Percentiles rank a stretch among this genome's conserved stretches.
Evolutionary conservation across 2,797 vertebrate species (phyloP).

Genomic region (Petrocephalus schoutedeni): DNA sequence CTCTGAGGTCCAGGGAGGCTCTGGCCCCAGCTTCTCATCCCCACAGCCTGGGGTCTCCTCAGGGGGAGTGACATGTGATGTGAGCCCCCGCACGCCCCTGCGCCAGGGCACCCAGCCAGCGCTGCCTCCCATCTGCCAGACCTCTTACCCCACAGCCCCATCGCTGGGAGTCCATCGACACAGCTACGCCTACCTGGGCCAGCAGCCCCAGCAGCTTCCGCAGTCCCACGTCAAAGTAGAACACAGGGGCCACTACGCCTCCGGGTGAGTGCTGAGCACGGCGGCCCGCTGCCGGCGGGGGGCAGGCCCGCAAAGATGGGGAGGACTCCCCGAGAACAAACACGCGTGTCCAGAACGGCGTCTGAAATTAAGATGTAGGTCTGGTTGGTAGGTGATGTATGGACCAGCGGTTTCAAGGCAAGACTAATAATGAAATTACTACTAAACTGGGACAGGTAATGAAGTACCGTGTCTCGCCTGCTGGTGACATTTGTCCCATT

Average conservation of each 20-base stretch:
- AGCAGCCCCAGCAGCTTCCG: constrained; percentile 54
- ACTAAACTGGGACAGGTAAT: not conserved
- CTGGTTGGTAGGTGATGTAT: not conserved
- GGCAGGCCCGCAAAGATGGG: constrained; percentile 1
- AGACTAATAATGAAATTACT: not conserved
- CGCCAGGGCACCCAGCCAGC: constrained; percentile 58
- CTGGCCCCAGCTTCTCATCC: constrained; percentile 69
- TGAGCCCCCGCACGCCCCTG: constrained; percentile 66
- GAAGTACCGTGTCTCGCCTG: not conserved
- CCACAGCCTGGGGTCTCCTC: constrained; percentile 74
- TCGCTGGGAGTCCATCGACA: constrained; percentile 75
- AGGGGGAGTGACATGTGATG: constrained; percentile 66
- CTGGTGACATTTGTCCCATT: not conserved
- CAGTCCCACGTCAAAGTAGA: constrained; percentile 84
- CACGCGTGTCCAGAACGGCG: not conserved
- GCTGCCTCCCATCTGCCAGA: constrained; percentile 58
- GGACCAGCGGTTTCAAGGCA: not conserved
- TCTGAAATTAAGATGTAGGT: not conserved
- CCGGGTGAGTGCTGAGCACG: constrained; percentile 51
- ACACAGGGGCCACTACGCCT: constrained; percentile 85
- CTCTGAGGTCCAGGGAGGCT: constrained; percentile 68
- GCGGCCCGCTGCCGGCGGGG: not conserved
- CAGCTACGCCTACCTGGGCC: constrained; percentile 72
- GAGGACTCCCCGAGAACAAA: not conserved
- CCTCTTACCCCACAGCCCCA: constrained; percentile 63